Base-by-base conservation (phyloP, 2,113 vertebrate genomes). In the Oenanthe melanoleuca region DNA sequence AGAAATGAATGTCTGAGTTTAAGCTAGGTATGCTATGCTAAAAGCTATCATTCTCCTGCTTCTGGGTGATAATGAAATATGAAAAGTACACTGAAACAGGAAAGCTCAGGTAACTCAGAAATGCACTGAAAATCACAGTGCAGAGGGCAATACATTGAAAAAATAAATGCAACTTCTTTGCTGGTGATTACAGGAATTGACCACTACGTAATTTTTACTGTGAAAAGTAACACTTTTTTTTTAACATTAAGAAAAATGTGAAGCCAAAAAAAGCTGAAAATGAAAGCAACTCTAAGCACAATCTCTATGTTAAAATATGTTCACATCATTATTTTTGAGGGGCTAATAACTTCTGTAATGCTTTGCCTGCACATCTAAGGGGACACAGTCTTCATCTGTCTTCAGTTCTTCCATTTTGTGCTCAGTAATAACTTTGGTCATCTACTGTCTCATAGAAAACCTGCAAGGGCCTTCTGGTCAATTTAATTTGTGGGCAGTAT, bases 1-100 rank as follows among this genome's bases (percentile, higher is more conserved):
- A 98, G 98, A 98, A 98, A 98, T 98, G 98, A 98, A 98, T 98
- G 98, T 97, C 95, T 97, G 97, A 97, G 96, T 94, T 97, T 97
- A 97, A 97, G 95, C 97, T 98, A 97, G 89, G 96, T 97, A 97
- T 37, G 86, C 97, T 97, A 97, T 23, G 84, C 97, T 97, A 98
- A 88, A 69, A 92, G 65, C 92, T 97, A 96, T 83, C 70, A 72
- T 79, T 94, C 73, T 94, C 57, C 80, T 93, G 96, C 89, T 97
- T 94, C 97, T 91, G 96, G 70, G 86, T 96, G 98, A 95, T 37
- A 93, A 97, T 97, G 98, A 97, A 94, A 96, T 74, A 96, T 97
- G 97, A 93, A 14, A 96, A 94, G 85, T 96, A 93, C 65, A 83
- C 94, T 96, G 97, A 93, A 93, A 95, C 77, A 95, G 96, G 97